These are phyloP conservation scores for Diadegma fenestrale DNA, from an alignment of 2,888 invertebrate genomes.

Conservation along the genomic window DNA sequence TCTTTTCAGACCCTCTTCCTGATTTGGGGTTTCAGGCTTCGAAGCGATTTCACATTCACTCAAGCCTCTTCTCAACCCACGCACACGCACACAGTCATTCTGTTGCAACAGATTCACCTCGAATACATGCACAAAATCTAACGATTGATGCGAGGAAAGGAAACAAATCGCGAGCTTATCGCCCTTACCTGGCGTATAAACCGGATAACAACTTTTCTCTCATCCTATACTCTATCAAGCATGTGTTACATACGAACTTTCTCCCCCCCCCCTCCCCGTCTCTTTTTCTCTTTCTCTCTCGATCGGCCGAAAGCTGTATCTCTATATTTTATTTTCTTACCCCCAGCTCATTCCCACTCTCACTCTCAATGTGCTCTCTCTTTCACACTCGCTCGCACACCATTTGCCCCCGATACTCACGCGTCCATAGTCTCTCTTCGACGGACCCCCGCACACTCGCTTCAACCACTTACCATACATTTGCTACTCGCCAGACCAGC, in stretches of 20 bases:
- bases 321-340: conserved; percentile 50
- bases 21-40: conserved; percentile 56
- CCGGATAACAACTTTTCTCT: conserved; percentile 84
- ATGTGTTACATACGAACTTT: conserved; percentile 54
- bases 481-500: conserved; percentile 34
- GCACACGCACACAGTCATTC: neutral
- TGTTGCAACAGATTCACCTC: conserved; percentile 23
- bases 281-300: conserved; percentile 59
- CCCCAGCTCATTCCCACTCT: conserved; percentile 69
- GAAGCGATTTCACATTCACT: conserved; percentile 61
- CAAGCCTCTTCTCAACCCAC: conserved; percentile 15
- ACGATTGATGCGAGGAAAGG: conserved; percentile 67
- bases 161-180: conserved; percentile 84
- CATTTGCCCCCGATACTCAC: conserved; percentile 57
- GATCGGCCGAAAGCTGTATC: conserved; percentile 19
- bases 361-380: conserved; percentile 32
- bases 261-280: conserved; percentile 57
- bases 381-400: conserved; percentile 33
- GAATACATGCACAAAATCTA: conserved; percentile 29
- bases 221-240: conserved; percentile 70
- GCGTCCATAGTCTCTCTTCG: conserved; percentile 11
- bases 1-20: neutral
- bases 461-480: conserved; percentile 45
- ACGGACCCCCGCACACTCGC: conserved; percentile 24
- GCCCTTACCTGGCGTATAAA: conserved; percentile 76